Evolutionary conservation across 2,888 invertebrate species (phyloP).

Genomic region (Oegoconia quadripuncta): DNA sequence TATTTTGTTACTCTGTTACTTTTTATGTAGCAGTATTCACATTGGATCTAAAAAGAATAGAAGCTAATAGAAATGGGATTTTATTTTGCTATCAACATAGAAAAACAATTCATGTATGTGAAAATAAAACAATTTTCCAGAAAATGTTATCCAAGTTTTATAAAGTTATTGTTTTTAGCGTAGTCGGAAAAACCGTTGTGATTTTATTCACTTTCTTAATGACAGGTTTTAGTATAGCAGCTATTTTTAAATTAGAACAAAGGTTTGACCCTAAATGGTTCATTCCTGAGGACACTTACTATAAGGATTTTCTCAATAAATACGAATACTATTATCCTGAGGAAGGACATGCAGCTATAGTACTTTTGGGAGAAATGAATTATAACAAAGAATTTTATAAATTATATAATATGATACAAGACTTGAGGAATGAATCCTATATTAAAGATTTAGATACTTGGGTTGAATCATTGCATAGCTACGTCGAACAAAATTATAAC

Average conservation of each 20-base stretch:
- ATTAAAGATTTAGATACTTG: conserved; percentile 80
- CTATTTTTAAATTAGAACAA: conserved; percentile 83
- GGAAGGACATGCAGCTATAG: conserved; percentile 80
- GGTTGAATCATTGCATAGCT: conserved; percentile 82
- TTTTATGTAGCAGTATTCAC: conserved; percentile 89
- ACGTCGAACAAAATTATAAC: conserved; percentile 78
- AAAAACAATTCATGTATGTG: conserved; percentile 68
- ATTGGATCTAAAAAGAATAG: conserved; percentile 83
- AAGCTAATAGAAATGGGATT: conserved; percentile 81
- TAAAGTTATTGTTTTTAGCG: conserved; percentile 81
- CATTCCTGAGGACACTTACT: conserved; percentile 84
- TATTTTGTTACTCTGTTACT: conserved; percentile 87
- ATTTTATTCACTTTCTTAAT: conserved; percentile 79
- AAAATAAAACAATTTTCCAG: conserved; percentile 79
- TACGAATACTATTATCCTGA: conserved; percentile 82
- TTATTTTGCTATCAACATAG: conserved; percentile 83
- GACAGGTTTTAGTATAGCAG: conserved; percentile 81
- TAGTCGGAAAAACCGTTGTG: conserved; percentile 82
- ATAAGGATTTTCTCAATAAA: conserved; percentile 79
- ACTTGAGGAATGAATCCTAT: conserved; percentile 72
- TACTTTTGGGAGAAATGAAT: conserved; percentile 83
- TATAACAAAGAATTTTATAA: conserved; percentile 81
- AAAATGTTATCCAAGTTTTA: conserved; percentile 80
- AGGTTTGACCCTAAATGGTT: conserved; percentile 91
- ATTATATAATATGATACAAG: conserved; percentile 74